Base-by-base conservation (phyloP, 2,797 vertebrate species). In the Xenopus petersii region DNA sequence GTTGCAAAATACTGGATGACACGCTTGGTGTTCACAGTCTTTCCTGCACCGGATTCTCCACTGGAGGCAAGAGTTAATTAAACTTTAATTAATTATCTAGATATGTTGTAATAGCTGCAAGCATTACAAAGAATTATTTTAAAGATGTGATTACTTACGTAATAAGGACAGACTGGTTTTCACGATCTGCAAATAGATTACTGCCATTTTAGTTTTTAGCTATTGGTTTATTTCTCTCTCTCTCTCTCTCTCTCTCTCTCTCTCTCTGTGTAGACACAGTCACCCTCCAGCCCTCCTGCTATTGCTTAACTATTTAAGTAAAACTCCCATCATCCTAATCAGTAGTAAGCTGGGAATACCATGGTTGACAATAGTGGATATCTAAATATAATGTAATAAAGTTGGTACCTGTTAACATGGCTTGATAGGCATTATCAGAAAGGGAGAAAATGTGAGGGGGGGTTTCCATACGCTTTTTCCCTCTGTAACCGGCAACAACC, bases 111-210 rank as follows among this genome's bases (percentile, higher is more conserved):
- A 51, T 51, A 10, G 54, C 12, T 16, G 15, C n/a, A 56, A 17
- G 5, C 16, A 15, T 56, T 7, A 8, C 13, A 21, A 67, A 49
- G 30, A 42, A 3, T 46, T 65, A 17, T 51, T 17, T 17, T n/a
- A 17, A 42, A 47, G 12, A 21, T 21, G 1, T 48, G 49, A 4
- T 71, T 67, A 86, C 87, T 88, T 71, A 88, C 83, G 84, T 88
- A 77, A 88, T 85, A 21, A 88, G 81, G 73, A 88, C 82, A 42
- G 87, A 88, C 71, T 88, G 83, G 67, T 88, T 88, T 67, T 88
- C 87, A 63, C 82, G 80, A 68, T 88, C 87, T 88, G 83, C 70
- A 88, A 85, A 82, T 1, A 21, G 74, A 84, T 33, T 71, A 46
- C 77, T 42, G 82, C 70, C 72, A 33, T 70, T 30, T 30, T 77